Percentiles rank a stretch among this genome's conserved stretches.
These are phyloP conservation scores for Antedon bifida DNA, from an alignment of 35 echinoderm and acorn worm genomes.

Conservation along the genomic window DNA sequence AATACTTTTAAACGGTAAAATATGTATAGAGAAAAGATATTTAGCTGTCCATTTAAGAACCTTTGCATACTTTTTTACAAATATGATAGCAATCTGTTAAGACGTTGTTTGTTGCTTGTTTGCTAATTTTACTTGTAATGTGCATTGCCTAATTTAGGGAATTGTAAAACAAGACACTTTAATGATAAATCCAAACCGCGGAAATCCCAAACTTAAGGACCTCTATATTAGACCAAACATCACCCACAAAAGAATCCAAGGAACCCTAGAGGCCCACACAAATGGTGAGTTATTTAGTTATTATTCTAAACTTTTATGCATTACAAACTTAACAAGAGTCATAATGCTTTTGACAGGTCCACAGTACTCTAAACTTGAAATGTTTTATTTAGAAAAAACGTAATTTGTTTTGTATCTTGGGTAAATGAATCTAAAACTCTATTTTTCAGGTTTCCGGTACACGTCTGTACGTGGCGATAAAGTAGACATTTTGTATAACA, in stretches of 20 bases:
- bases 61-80: background rate
- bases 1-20: too few species aligned
- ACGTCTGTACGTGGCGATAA: constrained; percentile 93
- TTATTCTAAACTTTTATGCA: too few species aligned
- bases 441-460: constrained; percentile 68
- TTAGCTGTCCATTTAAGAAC: too few species aligned
- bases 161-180: constrained; percentile 99
- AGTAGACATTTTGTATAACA: constrained; percentile 94
- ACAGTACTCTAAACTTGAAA: too few species aligned
- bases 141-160: constrained; percentile 37
- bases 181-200: constrained; percentile 71
- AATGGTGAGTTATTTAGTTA: constrained; percentile 49
- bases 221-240: constrained; percentile 99
- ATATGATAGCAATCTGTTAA: background rate
- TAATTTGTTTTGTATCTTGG: too few species aligned
- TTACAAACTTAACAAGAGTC: too few species aligned
- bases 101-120: too few species aligned
- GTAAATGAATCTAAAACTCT: too few species aligned
- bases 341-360: too few species aligned
- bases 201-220: constrained; percentile 90
- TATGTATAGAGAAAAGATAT: too few species aligned
- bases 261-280: constrained; percentile 73
- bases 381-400: too few species aligned
- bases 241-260: constrained; percentile 87
- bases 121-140: too few species aligned